Percentiles rank a stretch among this genome's conserved stretches.
These are phyloP conservation scores for Syrphus vitripennis DNA, from an alignment of 2,888 invertebrate genomes.

Conservation along the genomic window DNA sequence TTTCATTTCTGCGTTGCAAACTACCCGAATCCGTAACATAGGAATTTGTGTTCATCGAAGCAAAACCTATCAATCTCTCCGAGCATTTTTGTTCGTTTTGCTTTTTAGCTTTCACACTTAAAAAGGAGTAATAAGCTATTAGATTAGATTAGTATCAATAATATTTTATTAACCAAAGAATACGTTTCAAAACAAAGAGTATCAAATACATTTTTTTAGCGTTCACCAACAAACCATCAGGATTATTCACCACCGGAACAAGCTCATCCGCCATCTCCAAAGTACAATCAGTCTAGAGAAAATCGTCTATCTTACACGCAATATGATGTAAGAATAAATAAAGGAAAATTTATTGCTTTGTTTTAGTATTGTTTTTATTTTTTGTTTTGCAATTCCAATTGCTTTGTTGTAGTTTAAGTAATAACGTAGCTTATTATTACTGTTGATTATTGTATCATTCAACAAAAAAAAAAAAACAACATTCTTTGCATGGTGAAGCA, in stretches of 20 bases:
- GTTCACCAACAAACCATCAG: slow-evolving; percentile 74
- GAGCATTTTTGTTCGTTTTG: background rate
- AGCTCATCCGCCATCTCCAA: slow-evolving; percentile 79
- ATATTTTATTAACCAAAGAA: background rate
- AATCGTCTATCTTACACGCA: slow-evolving; percentile 80
- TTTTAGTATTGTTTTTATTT: no score
- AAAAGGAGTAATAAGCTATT: background rate
- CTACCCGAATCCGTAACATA: no score
- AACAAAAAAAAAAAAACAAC: slow-evolving; percentile 17
- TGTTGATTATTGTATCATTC: slow-evolving; percentile 29
- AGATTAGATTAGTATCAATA: no score
- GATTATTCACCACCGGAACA: slow-evolving; percentile 76
- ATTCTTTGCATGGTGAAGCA: slow-evolving; percentile 35
- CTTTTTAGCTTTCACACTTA: background rate
- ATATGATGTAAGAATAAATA: slow-evolving; percentile 80
- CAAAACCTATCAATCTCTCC: background rate
- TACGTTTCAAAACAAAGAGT: slow-evolving; percentile 6
- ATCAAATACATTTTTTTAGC: slow-evolving; percentile 70
- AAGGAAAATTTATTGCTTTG: slow-evolving; percentile 34
- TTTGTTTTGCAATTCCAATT: slow-evolving; percentile 21
- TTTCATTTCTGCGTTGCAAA: background rate
- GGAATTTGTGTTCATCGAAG: background rate
- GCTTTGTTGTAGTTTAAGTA: slow-evolving; percentile 48
- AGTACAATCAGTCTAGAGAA: slow-evolving; percentile 79
- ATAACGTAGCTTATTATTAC: slow-evolving; percentile 24